Evolutionary conservation across 2,888 invertebrate species (phyloP), one percentile per base, ranked within the genome.

Genomic region (Ochropleura plecta): DNA sequence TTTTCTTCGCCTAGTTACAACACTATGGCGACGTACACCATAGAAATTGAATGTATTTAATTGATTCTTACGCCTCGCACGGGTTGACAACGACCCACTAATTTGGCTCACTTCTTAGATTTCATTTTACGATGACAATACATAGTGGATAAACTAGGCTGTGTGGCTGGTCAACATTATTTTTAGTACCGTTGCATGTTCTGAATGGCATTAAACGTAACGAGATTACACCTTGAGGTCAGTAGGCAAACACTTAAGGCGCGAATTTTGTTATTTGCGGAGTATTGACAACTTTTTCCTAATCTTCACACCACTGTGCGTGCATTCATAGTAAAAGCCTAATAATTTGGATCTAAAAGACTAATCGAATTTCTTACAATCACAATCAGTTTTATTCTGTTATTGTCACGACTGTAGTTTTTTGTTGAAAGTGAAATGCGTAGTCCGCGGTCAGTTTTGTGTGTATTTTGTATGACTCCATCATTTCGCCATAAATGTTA

Each of bases 391-490:
- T 76, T 78, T 71, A 81, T 81, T 84, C 74, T 55, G 48, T 66
- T 70, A 70, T 44, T 72, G 82, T 85, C 88, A 87, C 86, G 84
- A 87, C 63, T 68, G 18, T 12, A 64, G 85, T 83, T 84, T 85
- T 88, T 87, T 88, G 70, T 84, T n/a, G 76, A 82, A 87, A 88
- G 88, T 86, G 88, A 87, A 87, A 82, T 81, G 74, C 66, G 76
- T 83, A 69, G 69, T 70, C 70, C 66, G 82, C 65, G 74, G 78
- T 76, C 67, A 76, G 69, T 74, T 79, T 55, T 44, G 80, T 59
- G 64, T 73, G 64, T 69, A 69, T 65, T 69, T 81, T 74, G 78
- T 81, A 66, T 71, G 77, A 69, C 55, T 78, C 75, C 84, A 77
- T 83, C 73, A 79, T 79, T 79, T 76, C 18, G 57, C 55, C 76